phyloP scores from a whole-genome alignment of 2,797 vertebrate genomes.

The Pogonophryne albipinna region DNA sequence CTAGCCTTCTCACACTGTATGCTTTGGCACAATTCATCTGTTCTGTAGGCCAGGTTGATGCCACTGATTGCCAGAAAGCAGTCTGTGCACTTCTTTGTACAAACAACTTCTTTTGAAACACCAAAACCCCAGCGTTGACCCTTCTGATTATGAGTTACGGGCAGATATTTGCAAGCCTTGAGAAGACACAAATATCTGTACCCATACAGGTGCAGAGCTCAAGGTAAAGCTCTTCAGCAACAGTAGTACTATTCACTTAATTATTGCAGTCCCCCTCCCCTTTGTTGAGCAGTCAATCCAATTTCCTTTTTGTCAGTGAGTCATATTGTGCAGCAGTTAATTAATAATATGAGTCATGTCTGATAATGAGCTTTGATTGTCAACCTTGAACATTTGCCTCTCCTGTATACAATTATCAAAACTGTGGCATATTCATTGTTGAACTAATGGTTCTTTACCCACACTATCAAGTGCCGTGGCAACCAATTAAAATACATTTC shows the following conservation, averaged over 20 bases:
- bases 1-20: constrained; percentile 53
- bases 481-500: constrained; percentile 40
- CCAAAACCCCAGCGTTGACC: constrained; percentile 13
- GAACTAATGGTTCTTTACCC: constrained; percentile 33
- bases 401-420: constrained; percentile 32
- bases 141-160: constrained; percentile 21
- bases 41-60: constrained; percentile 49
- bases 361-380: constrained; percentile 83
- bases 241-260: constrained; percentile 7
- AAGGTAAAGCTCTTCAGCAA: constrained; percentile 43
- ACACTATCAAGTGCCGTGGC: constrained; percentile 33
- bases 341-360: constrained; percentile 43
- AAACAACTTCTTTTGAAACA: neutral
- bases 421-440: constrained; percentile 27
- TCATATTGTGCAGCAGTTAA: constrained; percentile 19
- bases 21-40: constrained; percentile 76
- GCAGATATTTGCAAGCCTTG: constrained; percentile 49
- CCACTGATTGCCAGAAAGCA: constrained; percentile 68
- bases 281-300: constrained; percentile 31
- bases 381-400: constrained; percentile 68
- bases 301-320: constrained; percentile 26
- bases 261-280: constrained; percentile 49
- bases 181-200: constrained; percentile 42
- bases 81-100: constrained; percentile 50
- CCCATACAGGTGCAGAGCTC: constrained; percentile 65